Base-by-base conservation (phyloP, 2,113 vertebrate species). In the Phainopepla nitens region DNA sequence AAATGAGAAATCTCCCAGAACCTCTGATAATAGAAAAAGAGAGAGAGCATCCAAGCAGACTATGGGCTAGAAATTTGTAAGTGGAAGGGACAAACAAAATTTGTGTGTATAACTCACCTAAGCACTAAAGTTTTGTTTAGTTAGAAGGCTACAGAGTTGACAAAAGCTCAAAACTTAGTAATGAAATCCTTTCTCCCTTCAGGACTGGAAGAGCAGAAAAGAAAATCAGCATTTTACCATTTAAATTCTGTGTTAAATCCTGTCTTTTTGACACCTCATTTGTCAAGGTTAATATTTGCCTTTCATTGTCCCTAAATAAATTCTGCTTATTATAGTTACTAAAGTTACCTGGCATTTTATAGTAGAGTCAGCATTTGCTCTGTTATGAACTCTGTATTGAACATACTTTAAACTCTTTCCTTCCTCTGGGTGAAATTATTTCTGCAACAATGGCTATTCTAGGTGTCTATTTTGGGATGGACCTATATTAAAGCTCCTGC, bases 271-370 rank as follows among this genome's bases (percentile, higher is more conserved):
- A 90, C 45, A 69, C 12, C n/a, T 27, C 54, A 33, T 80, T 92
- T 91, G 25, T 57, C 72, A 92, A 45, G n/a, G 80, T 83, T 89
- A 92, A 76, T 66, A 87, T 70, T 61, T 70, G 54, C 42, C 20
- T 83, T 87, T 71, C 65, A 33, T 16, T 82, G 39, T 58, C 69
- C 42, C 31, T 62, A 84, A 78, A 78, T 70, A 88, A 58, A 65
- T 82, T 49, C 36, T 57, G 49, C 83, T 87, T 72, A 86, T 89
- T 94, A 87, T 5, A 69, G 41, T 45, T 53, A 36, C 33, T 61
- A 13, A 82, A 72, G 49, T 69, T 91, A 81, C 70, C 33, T 58
- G 24, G 53, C 7, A 64, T 39, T 91, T 94, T 81, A 57, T 1
- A 78, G 54, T 18, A 56, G 22, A 87, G 39, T 73, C 91, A 94